Base-by-base conservation (phyloP, 2,113 vertebrate species). In the Dryoscopus gambensis region DNA sequence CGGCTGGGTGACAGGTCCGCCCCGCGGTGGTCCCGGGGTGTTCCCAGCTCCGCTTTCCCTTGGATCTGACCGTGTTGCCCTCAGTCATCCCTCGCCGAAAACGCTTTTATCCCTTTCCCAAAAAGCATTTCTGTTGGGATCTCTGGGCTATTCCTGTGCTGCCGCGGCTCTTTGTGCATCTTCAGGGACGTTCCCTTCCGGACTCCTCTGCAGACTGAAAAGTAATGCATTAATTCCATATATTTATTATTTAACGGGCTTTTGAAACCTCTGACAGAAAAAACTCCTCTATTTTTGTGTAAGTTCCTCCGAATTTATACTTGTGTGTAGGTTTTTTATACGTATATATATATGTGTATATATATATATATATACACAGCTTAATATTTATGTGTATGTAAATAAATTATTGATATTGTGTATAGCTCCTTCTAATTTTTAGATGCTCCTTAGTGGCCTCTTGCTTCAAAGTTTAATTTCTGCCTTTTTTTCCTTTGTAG, bases 371-470 rank as follows among this genome's bases (percentile, higher is more conserved):
- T 19, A 11, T 27, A 16, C 40, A 28, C 18, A 22, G 7, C 15
- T 42, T 15, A 15, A 4, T 44, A 33, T 53, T 10, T 33, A 13
- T 21, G 7, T 16, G 4, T 13, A 7, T 74, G 11, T 35, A n/a
- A 14, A 4, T 25, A 49, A 11, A 18, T 9, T 7, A 15, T 5
- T 30, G 8, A 5, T 35, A 6, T 13, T 9, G 7, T 31, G 1
- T 15, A 7, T 13, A 25, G 9, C 1, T 46, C 19, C 5, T 42
- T 44, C 3, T 33, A 21, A 22, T 5, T 46, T 56, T 39, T 27
- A 28, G 15, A 0, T 2, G 5, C 9, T 55, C 9, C 4, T 68
- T 39, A 37, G 2, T 15, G 52, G 13, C 1, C 2, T 37, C 5
- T 39, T 13, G 1, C 59, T 35, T 60, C 62, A 15, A 33, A 37